Conservation (phyloP, 2,888 invertebrate species). For the Portevinia maculata region DNA sequence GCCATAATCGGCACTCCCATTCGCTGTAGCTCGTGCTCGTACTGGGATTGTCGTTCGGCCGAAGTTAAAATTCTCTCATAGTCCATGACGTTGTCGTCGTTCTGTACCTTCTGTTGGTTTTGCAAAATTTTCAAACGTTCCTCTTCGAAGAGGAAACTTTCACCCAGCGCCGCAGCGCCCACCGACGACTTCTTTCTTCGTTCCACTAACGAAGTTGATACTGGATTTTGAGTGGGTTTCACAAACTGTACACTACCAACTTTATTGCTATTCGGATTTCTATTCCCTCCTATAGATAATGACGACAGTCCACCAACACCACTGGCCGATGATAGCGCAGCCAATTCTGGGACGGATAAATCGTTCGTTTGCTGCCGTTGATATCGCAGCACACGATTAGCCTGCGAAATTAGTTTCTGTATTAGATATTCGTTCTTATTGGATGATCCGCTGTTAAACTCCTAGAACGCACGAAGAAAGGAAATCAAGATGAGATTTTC, state of each 20-base stretch:
- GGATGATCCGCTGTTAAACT: constrained; percentile 74
- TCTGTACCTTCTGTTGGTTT: constrained; percentile 82
- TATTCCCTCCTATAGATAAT: constrained; percentile 47
- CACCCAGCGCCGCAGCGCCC: constrained; percentile 77
- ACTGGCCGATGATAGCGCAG: constrained; percentile 55
- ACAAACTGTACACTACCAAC: constrained; percentile 79
- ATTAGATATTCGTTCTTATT: constrained; percentile 81
- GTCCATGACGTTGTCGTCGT: constrained; percentile 80
- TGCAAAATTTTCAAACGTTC: constrained; percentile 82
- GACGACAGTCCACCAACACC: constrained; percentile 45
- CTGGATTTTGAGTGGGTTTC: constrained; percentile 77
- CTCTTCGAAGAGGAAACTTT: constrained; percentile 81
- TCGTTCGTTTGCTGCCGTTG: constrained; percentile 75
- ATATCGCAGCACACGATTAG: constrained; percentile 81
- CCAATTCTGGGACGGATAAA: constrained; percentile 56
- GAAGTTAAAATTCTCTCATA: constrained; percentile 80
- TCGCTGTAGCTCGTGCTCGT: constrained; percentile 81
- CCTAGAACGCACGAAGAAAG: constrained; percentile 2
- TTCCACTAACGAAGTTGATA: constrained; percentile 73
- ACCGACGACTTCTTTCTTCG: constrained; percentile 78
- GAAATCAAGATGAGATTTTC: not conserved
- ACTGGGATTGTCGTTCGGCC: constrained; percentile 81
- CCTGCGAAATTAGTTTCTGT: constrained; percentile 82
- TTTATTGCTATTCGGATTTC: constrained; percentile 67
- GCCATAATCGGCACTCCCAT: constrained; percentile 82